Evolutionary conservation across 2,797 vertebrate genomes (phyloP), one percentile per base, ranked within the genome.

Genomic region (Xerus rutilus): DNA sequence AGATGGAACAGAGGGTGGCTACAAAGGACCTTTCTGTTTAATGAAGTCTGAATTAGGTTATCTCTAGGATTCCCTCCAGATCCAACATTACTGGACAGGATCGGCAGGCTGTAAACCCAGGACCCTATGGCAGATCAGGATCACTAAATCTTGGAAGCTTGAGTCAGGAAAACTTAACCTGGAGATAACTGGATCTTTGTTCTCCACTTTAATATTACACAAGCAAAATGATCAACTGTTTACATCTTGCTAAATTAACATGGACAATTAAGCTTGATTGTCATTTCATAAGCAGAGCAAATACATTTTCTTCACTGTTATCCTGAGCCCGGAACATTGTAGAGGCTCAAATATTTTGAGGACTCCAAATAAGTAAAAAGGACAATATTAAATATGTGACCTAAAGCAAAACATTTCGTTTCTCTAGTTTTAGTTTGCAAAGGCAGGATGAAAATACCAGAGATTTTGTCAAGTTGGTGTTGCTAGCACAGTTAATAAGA

Each of bases 371-470:
- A 82, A 87, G 3, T n/a, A 10, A 86, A 89, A 87, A 10, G 12
- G 45, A 73, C 3, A n/a, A 39, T 20, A 72, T 25, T 49, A 65
- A 82, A 39, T 67, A 62, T 76, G 72, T 65, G 47, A 25, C 39
- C 79, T 49, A 87, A 94, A 95, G 79, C 65, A 52, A 94, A 88
- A 57, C 21, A 87, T 11, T 86, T 74, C 28, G 30, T 59, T 96
- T 86, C 59, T 76, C 73, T 69, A 92, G 32, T 84, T 79, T 81
- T 89, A 93, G 69, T 39, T 70, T 10, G 7, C n/a, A 74, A 87
- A 79, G 30, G 47, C 32, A 93, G 47, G 18, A 69, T 84, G 20
- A 92, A 95, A 85, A 91, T 20, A 81, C 10, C 35, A 86, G 15
- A 39, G 57, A 74, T 70, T 69, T n/a, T 69, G 69, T 87, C 87